Percentiles rank a stretch among this genome's conserved stretches.
Evolutionary conservation across 92 coral and sea anemone species (phyloP).

Genomic region (Zoanthus gigantus): DNA sequence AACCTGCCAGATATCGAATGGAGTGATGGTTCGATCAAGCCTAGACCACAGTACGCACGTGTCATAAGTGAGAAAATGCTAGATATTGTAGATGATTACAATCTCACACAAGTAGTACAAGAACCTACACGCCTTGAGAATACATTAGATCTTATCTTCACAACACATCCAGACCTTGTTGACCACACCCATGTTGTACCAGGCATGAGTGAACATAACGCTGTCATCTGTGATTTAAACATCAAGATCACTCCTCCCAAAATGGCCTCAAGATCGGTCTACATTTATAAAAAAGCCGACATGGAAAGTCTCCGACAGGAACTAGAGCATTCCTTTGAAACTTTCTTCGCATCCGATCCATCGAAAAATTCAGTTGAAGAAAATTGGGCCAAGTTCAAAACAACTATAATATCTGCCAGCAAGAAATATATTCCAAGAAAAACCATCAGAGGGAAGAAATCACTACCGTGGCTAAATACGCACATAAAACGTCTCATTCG

Average conservation of each 20-base stretch:
- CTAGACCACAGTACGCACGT: conserved; percentile 28
- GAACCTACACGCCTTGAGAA: conserved; percentile 28
- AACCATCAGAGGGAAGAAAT: conserved; percentile 20
- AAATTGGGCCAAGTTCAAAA: conserved; percentile 24
- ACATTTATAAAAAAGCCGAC: conserved; percentile 12
- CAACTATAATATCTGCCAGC: conserved; percentile 7
- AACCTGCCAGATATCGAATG: conserved; percentile 37
- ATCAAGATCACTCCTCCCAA: conserved; percentile 22
- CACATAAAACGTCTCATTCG: conserved; percentile 5
- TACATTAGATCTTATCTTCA: conserved; percentile 14
- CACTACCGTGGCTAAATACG: conserved; percentile 20
- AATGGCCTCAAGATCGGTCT: conserved; percentile 9
- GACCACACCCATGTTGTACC: conserved; percentile 27
- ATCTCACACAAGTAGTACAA: conserved; percentile 33
- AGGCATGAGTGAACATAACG: conserved; percentile 33
- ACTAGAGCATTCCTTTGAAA: conserved; percentile 14
- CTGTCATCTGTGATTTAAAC: conserved; percentile 25
- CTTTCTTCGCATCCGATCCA: conserved; percentile 19
- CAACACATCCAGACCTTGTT: conserved; percentile 25
- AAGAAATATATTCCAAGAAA: conserved; percentile 10
- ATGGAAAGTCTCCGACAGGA: conserved; percentile 18
- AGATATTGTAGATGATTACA: conserved; percentile 25
- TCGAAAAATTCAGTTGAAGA: conserved; percentile 17
- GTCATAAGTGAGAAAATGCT: conserved; percentile 18
- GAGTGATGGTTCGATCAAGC: conserved; percentile 24